Base-by-base conservation (phyloP, 2,113 vertebrate genomes). In the Ahaetulla prasina region DNA sequence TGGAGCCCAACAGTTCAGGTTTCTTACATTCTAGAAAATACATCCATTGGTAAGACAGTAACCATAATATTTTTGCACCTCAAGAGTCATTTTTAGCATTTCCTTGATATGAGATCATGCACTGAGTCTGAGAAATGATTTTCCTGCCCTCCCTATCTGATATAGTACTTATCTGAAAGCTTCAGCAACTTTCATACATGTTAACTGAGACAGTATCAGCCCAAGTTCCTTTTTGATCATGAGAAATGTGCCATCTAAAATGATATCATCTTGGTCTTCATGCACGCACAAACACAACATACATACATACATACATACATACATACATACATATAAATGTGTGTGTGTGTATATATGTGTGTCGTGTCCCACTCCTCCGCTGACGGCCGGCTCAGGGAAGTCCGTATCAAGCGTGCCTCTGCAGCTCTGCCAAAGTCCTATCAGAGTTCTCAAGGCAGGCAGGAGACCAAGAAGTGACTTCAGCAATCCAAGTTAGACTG, bases 191-290 rank as follows among this genome's bases (percentile, higher is more conserved):
- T 92, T 95, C 94, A 96, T 68, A 94, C 94, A 93, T 95, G 92
- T 95, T 96, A 95, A 96, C 96, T 96, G 95, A 96, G 93, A 93
- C 95, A 91, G 94, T 96, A 95, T 96, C 95, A 95, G 95, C 94
- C 94, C 95, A 95, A 96, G 95, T 96, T 95, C 92, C 85, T 92
- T 96, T 92, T 92, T 85, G 68, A 95, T 97, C 93, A 80, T 92
- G 93, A 96, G 91, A 96, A 94, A 92, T 90, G 93, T 93, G 89
- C 94, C 87, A 95, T 96, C 92, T 95, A 95, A 94, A 96, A 93
- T 95, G 96, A 95, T 94, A 93, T 94, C 91, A 85, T 96, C 86
- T 96, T 88, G 93, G 92, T 86, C 91, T 97, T 60, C 23, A 11
- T 25, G 11, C 9, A 8, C 2, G 1, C 9, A 3, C 23, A n/a